A percentile compares a stretch with the other conserved stretches of the same genome.
Evolutionary conservation across 2,797 vertebrate species (phyloP).

Genomic region (Sebastes steindachneri): DNA sequence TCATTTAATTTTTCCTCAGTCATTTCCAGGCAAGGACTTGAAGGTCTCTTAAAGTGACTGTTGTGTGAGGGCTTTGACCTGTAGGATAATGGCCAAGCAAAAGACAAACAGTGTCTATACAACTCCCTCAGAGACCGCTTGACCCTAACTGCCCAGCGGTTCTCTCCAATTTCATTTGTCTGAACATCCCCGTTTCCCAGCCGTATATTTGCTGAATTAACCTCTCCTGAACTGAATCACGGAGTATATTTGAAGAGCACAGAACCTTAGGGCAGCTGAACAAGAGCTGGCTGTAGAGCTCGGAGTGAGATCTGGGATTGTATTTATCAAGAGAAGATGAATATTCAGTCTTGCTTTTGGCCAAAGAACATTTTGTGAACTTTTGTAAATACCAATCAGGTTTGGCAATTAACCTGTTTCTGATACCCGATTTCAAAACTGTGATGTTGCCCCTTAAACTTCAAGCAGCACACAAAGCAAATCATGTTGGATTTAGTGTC

Average conservation of each 20-base stretch:
- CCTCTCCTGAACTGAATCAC: slow-evolving; percentile 32
- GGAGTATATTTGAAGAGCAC: slow-evolving; percentile 13
- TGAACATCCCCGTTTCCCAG: slow-evolving; percentile 1
- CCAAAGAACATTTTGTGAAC: neutral
- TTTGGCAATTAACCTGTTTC: neutral
- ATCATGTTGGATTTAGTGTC: neutral
- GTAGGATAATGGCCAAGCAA: neutral
- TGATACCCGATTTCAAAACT: neutral
- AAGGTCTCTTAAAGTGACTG: neutral
- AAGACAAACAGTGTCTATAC: neutral
- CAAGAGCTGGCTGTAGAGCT: neutral
- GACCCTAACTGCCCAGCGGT: neutral
- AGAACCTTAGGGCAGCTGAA: slow-evolving; percentile 6
- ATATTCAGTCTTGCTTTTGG: neutral
- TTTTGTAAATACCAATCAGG: neutral
- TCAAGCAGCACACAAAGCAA: neutral
- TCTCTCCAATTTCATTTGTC: slow-evolving; percentile 4
- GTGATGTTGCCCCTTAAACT: neutral
- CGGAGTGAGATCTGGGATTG: neutral
- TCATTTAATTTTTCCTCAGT: neutral
- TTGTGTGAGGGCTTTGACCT: neutral
- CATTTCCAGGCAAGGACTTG: neutral
- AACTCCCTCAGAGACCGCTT: slow-evolving; percentile 3
- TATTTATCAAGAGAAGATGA: neutral
- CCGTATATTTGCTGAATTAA: slow-evolving; percentile 28